phyloP scores from a whole-genome alignment of 2,113 vertebrate genomes.

The Phoxinus phoxinus region DNA sequence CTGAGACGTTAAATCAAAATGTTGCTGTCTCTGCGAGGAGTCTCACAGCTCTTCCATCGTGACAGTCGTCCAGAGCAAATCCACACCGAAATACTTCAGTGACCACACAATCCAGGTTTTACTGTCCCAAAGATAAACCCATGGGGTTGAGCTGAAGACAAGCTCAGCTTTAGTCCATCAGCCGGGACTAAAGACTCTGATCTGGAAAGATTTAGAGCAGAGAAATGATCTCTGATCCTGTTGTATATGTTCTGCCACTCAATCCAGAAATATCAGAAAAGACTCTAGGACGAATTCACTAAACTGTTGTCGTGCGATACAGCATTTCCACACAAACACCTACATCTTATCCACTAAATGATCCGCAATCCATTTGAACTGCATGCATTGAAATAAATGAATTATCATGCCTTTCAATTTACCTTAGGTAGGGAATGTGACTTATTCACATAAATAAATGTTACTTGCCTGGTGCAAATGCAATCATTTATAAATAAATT shows the following conservation, averaged over 20 bases:
- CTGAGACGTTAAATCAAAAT: not conserved
- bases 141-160: not conserved
- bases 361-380: not conserved
- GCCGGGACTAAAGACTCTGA: conserved; percentile 6
- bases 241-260: not conserved
- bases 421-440: not conserved
- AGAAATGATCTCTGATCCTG: not conserved
- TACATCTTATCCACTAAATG: not conserved
- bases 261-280: not conserved
- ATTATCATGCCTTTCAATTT: not conserved
- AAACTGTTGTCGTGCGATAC: not conserved
- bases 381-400: not conserved
- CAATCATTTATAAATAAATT: not conserved
- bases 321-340: not conserved
- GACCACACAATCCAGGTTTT: conserved; percentile 9
- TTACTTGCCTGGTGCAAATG: not conserved
- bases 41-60: not conserved
- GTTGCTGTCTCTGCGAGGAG: not conserved
- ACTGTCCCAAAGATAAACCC: not conserved
- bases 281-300: not conserved
- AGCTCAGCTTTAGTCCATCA: conserved; percentile 23
- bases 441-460: not conserved
- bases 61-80: not conserved
- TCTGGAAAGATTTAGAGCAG: conserved; percentile 7
- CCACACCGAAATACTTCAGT: not conserved